Conservation (phyloP, 2,888 invertebrate species). For the Macrophya alboannulata region DNA sequence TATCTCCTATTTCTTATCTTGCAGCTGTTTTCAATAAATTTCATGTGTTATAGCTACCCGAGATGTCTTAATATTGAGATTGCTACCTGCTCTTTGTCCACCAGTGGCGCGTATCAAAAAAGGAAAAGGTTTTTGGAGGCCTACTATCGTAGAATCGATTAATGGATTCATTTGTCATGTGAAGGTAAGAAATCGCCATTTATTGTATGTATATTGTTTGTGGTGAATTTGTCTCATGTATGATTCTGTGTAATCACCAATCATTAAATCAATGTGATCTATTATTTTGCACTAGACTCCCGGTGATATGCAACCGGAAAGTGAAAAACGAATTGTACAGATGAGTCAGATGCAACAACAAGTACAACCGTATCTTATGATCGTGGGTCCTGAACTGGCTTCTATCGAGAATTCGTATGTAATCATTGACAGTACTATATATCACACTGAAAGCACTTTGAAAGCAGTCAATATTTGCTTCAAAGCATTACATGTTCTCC, state of each 20-base stretch:
- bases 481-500: conserved; percentile 50
- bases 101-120: neutral
- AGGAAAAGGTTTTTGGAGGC: neutral
- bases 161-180: neutral
- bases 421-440: conserved; percentile 47
- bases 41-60: neutral
- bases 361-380: conserved; percentile 55
- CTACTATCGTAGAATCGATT: neutral
- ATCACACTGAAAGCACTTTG: conserved; percentile 45
- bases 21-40: neutral
- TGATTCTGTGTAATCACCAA: neutral
- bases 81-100: neutral
- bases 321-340: neutral
- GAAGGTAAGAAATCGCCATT: conserved; percentile 6
- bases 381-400: neutral
- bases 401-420: conserved; percentile 33
- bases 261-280: neutral
- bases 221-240: neutral
- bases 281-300: neutral
- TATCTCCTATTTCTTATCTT: neutral
- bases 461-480: too few relatives aligned
- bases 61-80: neutral
- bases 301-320: neutral
- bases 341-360: conserved; percentile 32
- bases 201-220: neutral